Base-by-base conservation (phyloP, 2,888 invertebrate species). In the Zootermopsis nevadensis region DNA sequence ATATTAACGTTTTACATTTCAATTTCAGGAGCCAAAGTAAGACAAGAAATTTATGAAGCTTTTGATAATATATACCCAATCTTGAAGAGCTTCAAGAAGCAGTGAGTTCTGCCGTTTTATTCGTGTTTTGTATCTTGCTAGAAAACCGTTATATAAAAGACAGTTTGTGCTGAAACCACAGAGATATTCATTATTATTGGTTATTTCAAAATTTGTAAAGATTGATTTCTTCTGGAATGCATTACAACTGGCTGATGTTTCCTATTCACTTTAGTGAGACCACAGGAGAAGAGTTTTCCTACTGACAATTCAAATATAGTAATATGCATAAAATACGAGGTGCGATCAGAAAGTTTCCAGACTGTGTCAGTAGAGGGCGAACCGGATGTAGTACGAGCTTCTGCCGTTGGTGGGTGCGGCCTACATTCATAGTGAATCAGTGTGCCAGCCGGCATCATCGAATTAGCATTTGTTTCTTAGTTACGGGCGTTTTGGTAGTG, bases 1-100 rank as follows among this genome's bases (percentile, higher is more conserved):
- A 19, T 3, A 12, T 15, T 33, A 7, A 35, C 33, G n/a, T 74
- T 74, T n/a, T 33, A 8, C 22, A 35, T 84, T 83, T 86, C 83
- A 38, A 77, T 86, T 89, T 60, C 88, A 92, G 92, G 93, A 83
- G 93, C 93, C 82, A 93, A 93, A 89, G 92, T 92, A 38, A 89
- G 93, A 85, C 89, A 90, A 87, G 93, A 93, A 88, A 93, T 93
- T 83, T 92, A 93, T 87, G 93, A 93, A 88, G 93, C 93, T 3
- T 93, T 93, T 89, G 92, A 92, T 84, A 93, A 93, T 87, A 93
- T 93, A 85, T 93, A 93, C 87, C 93, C 93, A 7, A 93, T 93
- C 84, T 87, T 93, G 85, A 93, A 93, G 88, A 92, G 92, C 86
- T 93, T 93, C 88, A 92, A 92, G 87, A 93, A 93, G 86, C 89